Percentiles rank a stretch among this genome's conserved stretches.
These are phyloP conservation scores for Hyperopisus bebe DNA, from an alignment of 2,113 vertebrate genomes.

Conservation along the genomic window DNA sequence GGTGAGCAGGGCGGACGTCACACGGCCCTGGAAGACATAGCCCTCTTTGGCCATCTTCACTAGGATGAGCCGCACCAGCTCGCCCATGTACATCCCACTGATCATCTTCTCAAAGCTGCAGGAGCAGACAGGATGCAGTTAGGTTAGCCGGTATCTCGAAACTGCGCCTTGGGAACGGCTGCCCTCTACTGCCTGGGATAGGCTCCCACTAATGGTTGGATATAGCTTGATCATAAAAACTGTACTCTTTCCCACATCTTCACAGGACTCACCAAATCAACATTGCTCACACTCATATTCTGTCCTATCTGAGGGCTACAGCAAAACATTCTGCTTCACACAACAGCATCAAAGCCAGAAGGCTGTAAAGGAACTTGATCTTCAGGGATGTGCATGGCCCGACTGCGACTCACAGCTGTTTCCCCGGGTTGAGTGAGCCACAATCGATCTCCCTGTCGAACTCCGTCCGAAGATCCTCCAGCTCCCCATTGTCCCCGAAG, in stretches of 20 bases:
- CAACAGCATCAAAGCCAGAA: background rate
- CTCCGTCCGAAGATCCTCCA: constrained; percentile 80
- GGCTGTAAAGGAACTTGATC: background rate
- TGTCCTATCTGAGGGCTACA: background rate
- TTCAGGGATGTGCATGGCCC: background rate
- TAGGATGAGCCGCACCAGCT: constrained; percentile 87
- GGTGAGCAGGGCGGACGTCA: constrained; percentile 68
- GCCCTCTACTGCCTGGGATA: too few relatives aligned
- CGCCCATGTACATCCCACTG: constrained; percentile 96
- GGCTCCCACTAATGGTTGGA: too few relatives aligned
- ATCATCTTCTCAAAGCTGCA: constrained; percentile 99
- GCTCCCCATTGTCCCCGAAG: constrained; percentile 78
- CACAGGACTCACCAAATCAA: background rate
- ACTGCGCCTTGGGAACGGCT: background rate
- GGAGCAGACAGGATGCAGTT: background rate
- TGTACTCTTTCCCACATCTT: background rate
- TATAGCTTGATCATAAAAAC: background rate
- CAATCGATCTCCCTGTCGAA: constrained; percentile 87
- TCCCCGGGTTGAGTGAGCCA: constrained; percentile 89
- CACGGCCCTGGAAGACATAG: constrained; percentile 74
- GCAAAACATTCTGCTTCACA: background rate
- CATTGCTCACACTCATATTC: background rate
- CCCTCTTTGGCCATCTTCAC: constrained; percentile 88
- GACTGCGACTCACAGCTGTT: constrained; percentile 78
- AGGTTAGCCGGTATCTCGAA: background rate